Conservation (phyloP, 2,888 invertebrate species). For the Agrochola litura region DNA sequence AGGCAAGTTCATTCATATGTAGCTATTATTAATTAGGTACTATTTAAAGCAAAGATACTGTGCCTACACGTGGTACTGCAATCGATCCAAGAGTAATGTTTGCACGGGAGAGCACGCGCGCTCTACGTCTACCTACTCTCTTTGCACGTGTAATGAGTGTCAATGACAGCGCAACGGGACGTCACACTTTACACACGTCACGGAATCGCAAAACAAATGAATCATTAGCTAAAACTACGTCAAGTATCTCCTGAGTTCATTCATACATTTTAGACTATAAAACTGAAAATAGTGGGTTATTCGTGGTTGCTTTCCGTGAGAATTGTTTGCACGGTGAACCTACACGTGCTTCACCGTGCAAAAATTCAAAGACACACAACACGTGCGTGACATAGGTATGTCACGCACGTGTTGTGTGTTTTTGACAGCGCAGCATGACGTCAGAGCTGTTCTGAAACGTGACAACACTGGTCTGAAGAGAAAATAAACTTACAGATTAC, state of each 20-base stretch:
- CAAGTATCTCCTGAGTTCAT: constrained; percentile 20
- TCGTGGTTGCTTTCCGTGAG: not conserved
- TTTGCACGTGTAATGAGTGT: constrained; percentile 51
- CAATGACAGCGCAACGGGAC: constrained; percentile 52
- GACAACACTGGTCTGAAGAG: not conserved
- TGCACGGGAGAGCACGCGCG: constrained; percentile 55
- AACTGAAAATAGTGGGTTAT: constrained; percentile 25
- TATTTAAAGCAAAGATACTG: constrained; percentile 18
- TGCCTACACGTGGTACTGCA: constrained; percentile 54
- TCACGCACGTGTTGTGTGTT: constrained; percentile 28
- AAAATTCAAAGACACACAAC: too few relatives aligned
- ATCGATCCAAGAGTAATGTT: constrained; percentile 59
- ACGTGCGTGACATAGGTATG: not conserved
- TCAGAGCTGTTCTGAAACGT: constrained; percentile 14
- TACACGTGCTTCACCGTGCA: not conserved
- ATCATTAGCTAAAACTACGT: constrained; percentile 23
- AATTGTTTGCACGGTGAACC: not conserved
- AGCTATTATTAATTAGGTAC: not conserved
- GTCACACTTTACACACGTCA: constrained; percentile 52
- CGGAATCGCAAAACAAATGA: constrained; percentile 37
- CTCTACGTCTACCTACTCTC: constrained; percentile 5
- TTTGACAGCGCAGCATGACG: constrained; percentile 24
- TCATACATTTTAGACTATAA: constrained; percentile 22
- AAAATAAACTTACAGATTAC: not conserved
- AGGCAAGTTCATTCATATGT: not conserved